Evolutionary conservation across 2,888 invertebrate species (phyloP).

Genomic region (Protodeltote pygarga): DNA sequence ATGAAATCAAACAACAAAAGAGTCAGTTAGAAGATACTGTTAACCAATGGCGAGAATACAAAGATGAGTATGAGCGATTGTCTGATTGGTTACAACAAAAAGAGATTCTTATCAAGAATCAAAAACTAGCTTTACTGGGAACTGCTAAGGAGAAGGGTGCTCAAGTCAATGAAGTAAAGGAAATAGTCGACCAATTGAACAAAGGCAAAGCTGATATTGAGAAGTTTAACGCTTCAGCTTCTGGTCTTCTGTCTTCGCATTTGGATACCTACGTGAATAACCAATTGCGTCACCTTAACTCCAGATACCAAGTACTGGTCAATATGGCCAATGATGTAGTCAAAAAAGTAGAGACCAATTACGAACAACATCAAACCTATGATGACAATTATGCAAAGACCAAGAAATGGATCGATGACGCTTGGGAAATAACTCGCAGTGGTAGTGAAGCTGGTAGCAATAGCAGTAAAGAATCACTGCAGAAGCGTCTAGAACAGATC

Average conservation of each 20-base stretch:
- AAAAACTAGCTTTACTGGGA: slow-evolving; percentile 93
- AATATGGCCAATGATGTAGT: slow-evolving; percentile 96
- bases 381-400: slow-evolving; percentile 92
- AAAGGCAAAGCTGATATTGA: slow-evolving; percentile 94
- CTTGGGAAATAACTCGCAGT: slow-evolving; percentile 92
- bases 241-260: slow-evolving; percentile 92
- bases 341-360: slow-evolving; percentile 96
- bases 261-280: slow-evolving; percentile 95
- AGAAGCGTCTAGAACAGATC: slow-evolving; percentile 92
- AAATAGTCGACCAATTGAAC: slow-evolving; percentile 90
- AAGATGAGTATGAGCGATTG: slow-evolving; percentile 96
- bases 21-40: slow-evolving; percentile 93
- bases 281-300: slow-evolving; percentile 94
- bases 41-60: slow-evolving; percentile 95
- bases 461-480: slow-evolving; percentile 93
- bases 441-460: slow-evolving; percentile 93
- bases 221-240: slow-evolving; percentile 92
- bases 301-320: slow-evolving; percentile 95
- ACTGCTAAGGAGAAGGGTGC: slow-evolving; percentile 94
- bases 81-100: slow-evolving; percentile 97
- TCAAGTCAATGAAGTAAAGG: slow-evolving; percentile 93
- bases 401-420: slow-evolving; percentile 94
- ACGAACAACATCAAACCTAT: slow-evolving; percentile 94
- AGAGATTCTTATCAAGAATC: slow-evolving; percentile 95
- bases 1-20: slow-evolving; percentile 94